Evolutionary conservation across 1,140 invertebrate species (phyloP).

Genomic region (Odontomachus brunneus): DNA sequence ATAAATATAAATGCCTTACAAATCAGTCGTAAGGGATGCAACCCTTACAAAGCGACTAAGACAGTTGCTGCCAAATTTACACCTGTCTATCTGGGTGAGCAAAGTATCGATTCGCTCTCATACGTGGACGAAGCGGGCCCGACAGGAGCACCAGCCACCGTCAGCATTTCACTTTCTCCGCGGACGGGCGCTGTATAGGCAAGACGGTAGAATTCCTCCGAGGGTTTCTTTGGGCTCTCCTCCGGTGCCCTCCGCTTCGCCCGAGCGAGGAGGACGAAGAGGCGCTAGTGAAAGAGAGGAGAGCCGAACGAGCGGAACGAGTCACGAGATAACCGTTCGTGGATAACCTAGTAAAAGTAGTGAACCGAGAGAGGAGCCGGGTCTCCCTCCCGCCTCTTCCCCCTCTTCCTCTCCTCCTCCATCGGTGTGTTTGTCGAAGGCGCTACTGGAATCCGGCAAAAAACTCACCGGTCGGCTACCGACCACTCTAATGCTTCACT

Average conservation of each 20-base stretch:
- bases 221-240: constrained; percentile 59
- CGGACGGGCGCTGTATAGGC: constrained; percentile 23
- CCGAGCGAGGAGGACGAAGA: constrained; percentile 12
- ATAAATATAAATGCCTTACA: too few species aligned
- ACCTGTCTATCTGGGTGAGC: too few species aligned
- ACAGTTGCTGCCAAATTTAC: too few species aligned
- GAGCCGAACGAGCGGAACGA: constrained; percentile 72
- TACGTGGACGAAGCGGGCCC: constrained; percentile 41
- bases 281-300: constrained; percentile 55
- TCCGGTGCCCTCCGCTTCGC: not conserved
- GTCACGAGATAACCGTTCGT: constrained; percentile 74
- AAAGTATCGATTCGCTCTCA: constrained; percentile 50
- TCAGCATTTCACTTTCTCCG: constrained; percentile 71
- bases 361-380: constrained; percentile 67
- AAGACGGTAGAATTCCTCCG: constrained; percentile 55
- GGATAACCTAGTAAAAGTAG: constrained; percentile 82
- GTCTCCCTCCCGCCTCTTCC: not conserved
- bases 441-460: constrained; percentile 84
- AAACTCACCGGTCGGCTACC: constrained; percentile 82
- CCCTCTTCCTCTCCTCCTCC: constrained; percentile 69
- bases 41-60: too few species aligned
- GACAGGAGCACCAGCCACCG: not conserved
- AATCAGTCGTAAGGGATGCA: too few species aligned
- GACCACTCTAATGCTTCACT: constrained; percentile 82
- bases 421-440: constrained; percentile 81